Evolutionary conservation across 2,888 invertebrate species (phyloP).

Genomic region (Hypomecis atomaria): DNA sequence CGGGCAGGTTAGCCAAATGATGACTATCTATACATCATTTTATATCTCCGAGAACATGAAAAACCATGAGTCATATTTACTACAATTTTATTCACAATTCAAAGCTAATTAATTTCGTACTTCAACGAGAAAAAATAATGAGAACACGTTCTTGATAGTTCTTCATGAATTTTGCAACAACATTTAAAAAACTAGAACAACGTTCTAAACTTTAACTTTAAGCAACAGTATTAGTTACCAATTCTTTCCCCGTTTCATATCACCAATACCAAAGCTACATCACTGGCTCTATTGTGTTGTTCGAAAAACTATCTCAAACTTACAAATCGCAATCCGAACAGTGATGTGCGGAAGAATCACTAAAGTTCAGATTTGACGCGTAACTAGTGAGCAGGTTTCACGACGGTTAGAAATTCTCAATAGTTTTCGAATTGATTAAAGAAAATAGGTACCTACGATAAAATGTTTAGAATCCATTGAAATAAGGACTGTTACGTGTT

Average conservation of each 20-base stretch:
- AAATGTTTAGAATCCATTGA: not conserved
- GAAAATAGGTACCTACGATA: not conserved
- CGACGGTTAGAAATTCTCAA: conserved; percentile 3
- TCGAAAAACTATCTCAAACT: conserved; percentile 39
- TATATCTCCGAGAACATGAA: too few species aligned
- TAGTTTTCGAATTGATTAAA: conserved; percentile 5
- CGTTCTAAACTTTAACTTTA: too few species aligned
- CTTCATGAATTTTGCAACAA: too few species aligned
- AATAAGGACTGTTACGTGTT: not conserved
- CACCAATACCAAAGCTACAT: not conserved
- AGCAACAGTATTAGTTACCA: not conserved
- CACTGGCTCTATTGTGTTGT: conserved; percentile 19
- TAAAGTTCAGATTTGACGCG: conserved; percentile 26
- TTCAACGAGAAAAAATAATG: too few species aligned
- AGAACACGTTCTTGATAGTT: too few species aligned
- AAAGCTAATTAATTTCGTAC: too few species aligned
- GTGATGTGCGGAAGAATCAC: conserved; percentile 29
- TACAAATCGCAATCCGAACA: conserved; percentile 38
- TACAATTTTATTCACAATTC: too few species aligned
- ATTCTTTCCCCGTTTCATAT: not conserved
- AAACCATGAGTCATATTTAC: too few species aligned
- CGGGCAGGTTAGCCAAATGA: too few species aligned
- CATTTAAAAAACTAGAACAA: too few species aligned
- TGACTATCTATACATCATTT: too few species aligned
- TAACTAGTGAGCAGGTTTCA: conserved; percentile 25